Evolutionary conservation across 2,113 vertebrate species (phyloP), one percentile per base, ranked within the genome.

Genomic region (Platycercus adscitus): DNA sequence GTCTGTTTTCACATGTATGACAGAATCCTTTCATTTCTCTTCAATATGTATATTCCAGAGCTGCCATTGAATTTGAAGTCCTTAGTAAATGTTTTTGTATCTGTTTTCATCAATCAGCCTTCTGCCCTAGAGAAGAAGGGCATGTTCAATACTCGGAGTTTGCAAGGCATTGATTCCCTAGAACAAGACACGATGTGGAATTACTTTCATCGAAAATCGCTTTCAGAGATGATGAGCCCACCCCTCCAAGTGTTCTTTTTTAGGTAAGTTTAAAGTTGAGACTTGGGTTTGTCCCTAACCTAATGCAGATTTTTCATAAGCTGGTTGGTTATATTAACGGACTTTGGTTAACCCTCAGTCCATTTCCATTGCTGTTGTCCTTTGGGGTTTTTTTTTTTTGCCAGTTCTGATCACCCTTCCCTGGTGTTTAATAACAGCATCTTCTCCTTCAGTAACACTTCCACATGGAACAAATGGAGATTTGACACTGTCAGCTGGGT

Each of bases 371-470:
- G 50, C 16, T 0, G 3, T 66, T 84, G 58, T 12, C 10, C 11
- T 23, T 76, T 8, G 1, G 10, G 10, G 7, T 13, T 55, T 41
- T 49, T 13, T 55, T 41, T 49, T 23, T 47, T 49, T 56, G 9
- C 49, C 46, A n/a, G n/a, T 70, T 91, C 64, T 20, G 46, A 41
- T 75, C 61, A 76, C 15, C 21, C 26, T 81, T 90, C 43, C 26
- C 19, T 7, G 0, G 24, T 71, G 55, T 86, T 93, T 81, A 89
- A 35, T 46, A 84, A 37, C 71, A 90, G 6, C 0, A 0, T 25
- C 64, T 43, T 90, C 71, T 96, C 39, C 78, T 88, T 84, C 86
- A 86, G 47, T 41, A 93, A 81, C 73, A 60, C 79, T 76, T 63
- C 10, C 18, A 58, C 39, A 35, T 56, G 64, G 72, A 91, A 78